Evolutionary conservation across 2,888 invertebrate genomes (phyloP).

Genomic region (Drosophila diplacantha): DNA sequence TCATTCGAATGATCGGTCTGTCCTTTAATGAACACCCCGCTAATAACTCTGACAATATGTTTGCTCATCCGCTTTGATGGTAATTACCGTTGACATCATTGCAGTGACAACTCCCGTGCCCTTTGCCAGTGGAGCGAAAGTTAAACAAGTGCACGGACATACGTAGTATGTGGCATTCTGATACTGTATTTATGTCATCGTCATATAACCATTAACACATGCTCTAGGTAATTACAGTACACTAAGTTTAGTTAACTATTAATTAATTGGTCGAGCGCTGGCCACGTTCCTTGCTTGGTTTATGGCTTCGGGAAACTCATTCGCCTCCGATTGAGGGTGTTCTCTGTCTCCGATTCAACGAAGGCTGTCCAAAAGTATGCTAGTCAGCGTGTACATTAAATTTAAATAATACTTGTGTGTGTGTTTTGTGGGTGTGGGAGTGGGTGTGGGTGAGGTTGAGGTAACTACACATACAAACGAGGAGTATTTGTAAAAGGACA

Average conservation of each 20-base stretch:
- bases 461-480: conserved; percentile 37
- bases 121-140: conserved; percentile 2
- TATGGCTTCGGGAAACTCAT: conserved; percentile 40
- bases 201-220: conserved; percentile 69
- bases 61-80: conserved; percentile 27
- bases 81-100: conserved; percentile 65
- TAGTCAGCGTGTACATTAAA: conserved; percentile 52
- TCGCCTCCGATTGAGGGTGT: conserved; percentile 18
- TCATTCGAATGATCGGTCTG: conserved; percentile 3
- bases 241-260: conserved; percentile 69
- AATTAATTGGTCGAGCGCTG: conserved; percentile 71
- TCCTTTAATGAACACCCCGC: conserved; percentile 52
- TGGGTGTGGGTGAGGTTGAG: conserved; percentile 6
- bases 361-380: conserved; percentile 60
- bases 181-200: conserved; percentile 61
- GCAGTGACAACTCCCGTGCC: conserved; percentile 5
- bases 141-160: conserved; percentile 12
- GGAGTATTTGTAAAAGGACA: conserved; percentile 54
- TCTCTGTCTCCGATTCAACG: conserved; percentile 4
- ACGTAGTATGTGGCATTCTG: conserved; percentile 48
- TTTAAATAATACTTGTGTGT: conserved; percentile 68
- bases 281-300: conserved; percentile 50
- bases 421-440: conserved; percentile 13
- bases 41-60: conserved; percentile 43
- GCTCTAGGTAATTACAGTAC: conserved; percentile 66